Conservation (phyloP, 1,140 invertebrate genomes). For the Palaemon carinicauda region DNA sequence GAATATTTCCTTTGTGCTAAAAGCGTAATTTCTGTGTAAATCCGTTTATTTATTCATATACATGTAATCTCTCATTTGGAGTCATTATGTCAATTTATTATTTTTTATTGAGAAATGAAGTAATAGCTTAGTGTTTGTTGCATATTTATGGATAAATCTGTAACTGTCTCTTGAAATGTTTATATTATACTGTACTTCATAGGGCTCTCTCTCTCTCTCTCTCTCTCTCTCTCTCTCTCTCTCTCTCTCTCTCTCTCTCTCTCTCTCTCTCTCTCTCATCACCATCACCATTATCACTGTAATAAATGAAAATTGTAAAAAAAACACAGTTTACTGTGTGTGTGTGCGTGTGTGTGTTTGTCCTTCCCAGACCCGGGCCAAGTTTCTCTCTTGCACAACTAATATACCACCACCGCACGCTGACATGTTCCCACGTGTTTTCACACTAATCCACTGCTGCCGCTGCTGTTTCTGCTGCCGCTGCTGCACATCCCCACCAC, state of each 20-base stretch:
- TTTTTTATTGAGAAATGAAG: no score
- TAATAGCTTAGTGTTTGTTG: neutral
- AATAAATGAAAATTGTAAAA: neutral
- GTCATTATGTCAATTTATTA: no score
- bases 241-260: constrained; percentile 11
- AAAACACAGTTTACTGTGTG: no score
- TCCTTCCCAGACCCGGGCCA: neutral
- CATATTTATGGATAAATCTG: neutral
- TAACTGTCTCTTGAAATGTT: neutral
- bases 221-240: neutral
- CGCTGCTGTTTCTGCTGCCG: constrained; percentile 15
- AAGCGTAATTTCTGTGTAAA: no score
- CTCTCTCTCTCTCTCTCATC: neutral
- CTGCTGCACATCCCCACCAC: constrained; percentile 6
- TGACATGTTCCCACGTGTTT: neutral
- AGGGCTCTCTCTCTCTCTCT: neutral
- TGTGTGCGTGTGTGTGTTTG: no score
- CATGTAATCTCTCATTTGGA: no score
- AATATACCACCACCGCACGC: constrained; percentile 5
- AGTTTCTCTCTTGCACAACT: neutral
- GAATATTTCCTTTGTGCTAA: no score
- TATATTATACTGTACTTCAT: neutral
- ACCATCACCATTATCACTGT: neutral
- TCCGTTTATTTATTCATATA: no score
- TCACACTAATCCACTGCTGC: constrained; percentile 13